Evolutionary conservation across 2,888 invertebrate genomes (phyloP), one percentile per base, ranked within the genome.

Genomic region (Dione juno): DNA sequence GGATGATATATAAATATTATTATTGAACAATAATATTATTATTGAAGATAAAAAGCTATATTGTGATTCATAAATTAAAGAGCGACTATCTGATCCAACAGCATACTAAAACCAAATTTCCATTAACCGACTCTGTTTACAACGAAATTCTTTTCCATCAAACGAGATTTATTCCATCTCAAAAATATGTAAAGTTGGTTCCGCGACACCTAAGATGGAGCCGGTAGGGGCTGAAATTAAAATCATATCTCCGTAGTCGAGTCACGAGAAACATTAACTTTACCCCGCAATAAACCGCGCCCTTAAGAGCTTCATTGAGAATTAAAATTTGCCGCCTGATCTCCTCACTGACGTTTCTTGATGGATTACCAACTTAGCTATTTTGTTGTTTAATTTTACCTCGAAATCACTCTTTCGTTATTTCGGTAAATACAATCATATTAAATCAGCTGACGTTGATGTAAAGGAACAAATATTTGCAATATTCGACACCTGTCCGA

Each of bases 211-310:
- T 82, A 82, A 78, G 82, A 82, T 82, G 82, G 59, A 66, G 70
- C 48, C 81, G 80, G 76, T 81, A 82, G 85, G 88, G 85, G 87
- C 86, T 82, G 84, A 90, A 91, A 93, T 93, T 92, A 93, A 93
- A 92, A 92, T 89, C 83, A 90, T 92, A 89, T 88, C 88, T 90
- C 84, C 81, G 88, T 82, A 92, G 91, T 92, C 92, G 83, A 87
- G 92, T 91, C 93, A 92, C 92, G 93, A 83, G 88, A 90, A 89
- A 91, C 92, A 92, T 93, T 93, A 92, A 88, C 87, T 90, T 88
- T 81, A 80, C 82, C 84, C 82, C 82, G 87, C 89, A 89, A 89
- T 92, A 92, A 90, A 90, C 89, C 88, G 88, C 83, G 84, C 88
- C 88, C 88, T 88, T 88, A 88, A 89, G 85, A 87, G 88, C 84